A percentile compares a stretch with the other conserved stretches of the same genome.
These are phyloP conservation scores for Drosophila yakuba DNA, from an alignment of 1,140 invertebrate species.

Conservation along the genomic window DNA sequence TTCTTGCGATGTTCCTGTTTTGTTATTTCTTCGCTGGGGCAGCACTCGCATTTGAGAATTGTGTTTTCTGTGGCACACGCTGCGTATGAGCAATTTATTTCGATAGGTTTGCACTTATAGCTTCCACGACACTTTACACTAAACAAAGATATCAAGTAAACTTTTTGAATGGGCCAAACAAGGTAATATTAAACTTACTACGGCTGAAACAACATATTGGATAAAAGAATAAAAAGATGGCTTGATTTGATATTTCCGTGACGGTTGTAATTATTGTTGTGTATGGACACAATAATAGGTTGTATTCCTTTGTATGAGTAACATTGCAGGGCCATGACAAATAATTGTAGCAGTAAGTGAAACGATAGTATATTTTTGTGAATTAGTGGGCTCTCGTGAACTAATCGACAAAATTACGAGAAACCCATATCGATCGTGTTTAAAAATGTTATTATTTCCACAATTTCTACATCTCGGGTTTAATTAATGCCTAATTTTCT, in stretches of 20 bases:
- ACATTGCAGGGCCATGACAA: conserved; percentile 20
- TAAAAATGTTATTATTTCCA: no score
- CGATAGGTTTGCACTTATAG: not conserved
- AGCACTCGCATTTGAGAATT: conserved; percentile 53
- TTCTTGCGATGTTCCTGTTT: conserved; percentile 22
- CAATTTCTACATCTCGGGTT: no score
- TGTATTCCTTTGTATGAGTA: conserved; percentile 7
- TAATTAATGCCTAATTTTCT: not conserved
- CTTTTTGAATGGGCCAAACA: no score
- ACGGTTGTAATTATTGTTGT: conserved; percentile 66
- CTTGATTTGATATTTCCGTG: conserved; percentile 79
- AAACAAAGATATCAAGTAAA: no score
- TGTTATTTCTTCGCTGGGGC: conserved; percentile 21
- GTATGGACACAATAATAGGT: conserved; percentile 45
- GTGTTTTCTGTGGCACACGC: conserved; percentile 22
- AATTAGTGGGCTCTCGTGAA: conserved; percentile 4
- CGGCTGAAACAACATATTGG: conserved; percentile 2
- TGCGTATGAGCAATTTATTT: conserved; percentile 58
- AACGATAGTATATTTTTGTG: conserved; percentile 14
- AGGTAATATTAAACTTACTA: not conserved
- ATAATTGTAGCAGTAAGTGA: conserved; percentile 47
- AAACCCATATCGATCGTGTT: no score
- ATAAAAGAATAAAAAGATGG: conserved; percentile 19
- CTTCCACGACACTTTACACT: not conserved
- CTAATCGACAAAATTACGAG: not conserved